Conservation (phyloP, 1,140 invertebrate species). For the Sinonovacula constricta region DNA sequence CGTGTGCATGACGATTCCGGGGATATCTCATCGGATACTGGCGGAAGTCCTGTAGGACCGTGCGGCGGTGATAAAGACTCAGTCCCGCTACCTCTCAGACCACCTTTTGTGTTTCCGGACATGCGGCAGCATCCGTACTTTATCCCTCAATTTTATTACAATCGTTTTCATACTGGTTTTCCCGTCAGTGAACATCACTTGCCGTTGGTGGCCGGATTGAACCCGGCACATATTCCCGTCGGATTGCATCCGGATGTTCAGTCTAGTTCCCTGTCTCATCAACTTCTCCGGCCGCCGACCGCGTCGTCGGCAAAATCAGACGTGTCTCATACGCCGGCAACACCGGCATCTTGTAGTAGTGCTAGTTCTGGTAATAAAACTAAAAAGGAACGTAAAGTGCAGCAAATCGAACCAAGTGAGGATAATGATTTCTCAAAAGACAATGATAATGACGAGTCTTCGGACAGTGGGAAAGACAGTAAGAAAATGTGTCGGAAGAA, state of each 20-base stretch:
- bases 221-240: neutral
- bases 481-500: conserved; percentile 85
- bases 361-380: no score
- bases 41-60: conserved; percentile 60
- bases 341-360: neutral
- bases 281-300: neutral
- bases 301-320: neutral
- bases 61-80: conserved; percentile 51
- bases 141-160: conserved; percentile 57
- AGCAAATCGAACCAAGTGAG: no score
- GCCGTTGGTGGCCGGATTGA: no score
- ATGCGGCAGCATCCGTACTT: conserved; percentile 72
- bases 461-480: conserved; percentile 52
- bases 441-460: conserved; percentile 44
- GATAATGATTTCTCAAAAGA: no score
- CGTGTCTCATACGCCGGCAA: neutral
- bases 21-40: conserved; percentile 53
- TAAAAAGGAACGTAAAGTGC: no score
- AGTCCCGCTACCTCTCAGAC: conserved; percentile 52
- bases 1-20: conserved; percentile 55
- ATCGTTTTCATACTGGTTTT: conserved; percentile 36
- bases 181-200: conserved; percentile 23
- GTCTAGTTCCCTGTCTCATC: neutral
- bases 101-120: conserved; percentile 53
- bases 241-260: neutral